Evolutionary conservation across 2,888 invertebrate genomes (phyloP).

Genomic region (Pachydiplax longipennis): DNA sequence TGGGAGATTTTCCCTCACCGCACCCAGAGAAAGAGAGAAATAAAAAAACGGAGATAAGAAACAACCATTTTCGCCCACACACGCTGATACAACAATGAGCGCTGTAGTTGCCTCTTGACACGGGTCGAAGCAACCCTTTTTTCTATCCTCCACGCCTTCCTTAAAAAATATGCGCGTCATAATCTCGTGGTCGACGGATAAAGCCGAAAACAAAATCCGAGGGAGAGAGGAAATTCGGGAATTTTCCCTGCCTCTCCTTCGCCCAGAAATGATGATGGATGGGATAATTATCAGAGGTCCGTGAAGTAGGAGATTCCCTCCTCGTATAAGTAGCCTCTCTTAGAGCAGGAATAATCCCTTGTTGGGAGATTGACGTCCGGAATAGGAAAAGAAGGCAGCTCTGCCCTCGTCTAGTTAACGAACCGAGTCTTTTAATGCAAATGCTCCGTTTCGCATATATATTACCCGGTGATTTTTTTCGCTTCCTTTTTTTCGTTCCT

Average conservation of each 20-base stretch:
- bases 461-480: background rate
- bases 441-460: background rate
- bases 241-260: background rate
- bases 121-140: background rate
- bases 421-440: background rate
- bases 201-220: background rate
- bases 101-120: background rate
- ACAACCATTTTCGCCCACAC: conserved; percentile 14
- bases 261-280: conserved; percentile 21
- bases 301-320: background rate
- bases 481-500: too few species aligned
- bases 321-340: background rate
- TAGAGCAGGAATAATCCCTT: background rate
- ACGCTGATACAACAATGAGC: background rate
- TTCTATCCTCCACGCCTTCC: background rate
- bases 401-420: background rate
- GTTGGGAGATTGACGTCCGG: background rate
- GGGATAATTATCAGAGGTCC: conserved; percentile 16
- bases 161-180: background rate
- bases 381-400: background rate
- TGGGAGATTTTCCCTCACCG: background rate
- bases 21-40: background rate
- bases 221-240: background rate
- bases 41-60: background rate
- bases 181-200: background rate